phyloP scores from a whole-genome alignment of 2,888 invertebrate species.

The Sinotaia quadrata region DNA sequence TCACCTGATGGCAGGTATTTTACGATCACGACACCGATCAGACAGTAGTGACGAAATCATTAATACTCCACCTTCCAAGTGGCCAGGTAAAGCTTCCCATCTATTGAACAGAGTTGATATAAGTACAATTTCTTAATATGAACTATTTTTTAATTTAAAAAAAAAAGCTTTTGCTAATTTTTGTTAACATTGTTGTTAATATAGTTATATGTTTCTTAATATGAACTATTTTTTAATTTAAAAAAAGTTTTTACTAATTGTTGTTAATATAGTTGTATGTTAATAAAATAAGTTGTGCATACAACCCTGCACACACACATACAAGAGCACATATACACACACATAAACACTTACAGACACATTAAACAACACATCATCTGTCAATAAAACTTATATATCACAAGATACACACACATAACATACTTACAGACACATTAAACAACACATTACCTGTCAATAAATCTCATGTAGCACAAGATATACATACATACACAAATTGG shows the following conservation, averaged over 20 bases:
- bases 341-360: not conserved
- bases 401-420: no score
- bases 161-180: no score
- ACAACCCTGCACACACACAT: not conserved
- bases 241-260: not conserved
- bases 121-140: no score
- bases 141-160: no score
- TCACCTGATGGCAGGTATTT: slow-evolving; percentile 78
- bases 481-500: no score
- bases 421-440: no score
- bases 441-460: no score
- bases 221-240: not conserved
- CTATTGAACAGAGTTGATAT: not conserved
- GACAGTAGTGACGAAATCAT: slow-evolving; percentile 62
- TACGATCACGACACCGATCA: slow-evolving; percentile 81
- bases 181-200: no score
- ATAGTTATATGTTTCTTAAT: not conserved
- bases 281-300: not conserved
- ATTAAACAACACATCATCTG: not conserved
- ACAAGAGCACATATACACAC: not conserved
- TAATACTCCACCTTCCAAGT: slow-evolving; percentile 67
- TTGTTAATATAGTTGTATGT: not conserved
- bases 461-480: no score
- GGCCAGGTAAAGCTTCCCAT: slow-evolving; percentile 63
- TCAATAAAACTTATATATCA: no score